phyloP scores from a whole-genome alignment of 2,888 invertebrate species.

The Minunthozetes semirufus region DNA sequence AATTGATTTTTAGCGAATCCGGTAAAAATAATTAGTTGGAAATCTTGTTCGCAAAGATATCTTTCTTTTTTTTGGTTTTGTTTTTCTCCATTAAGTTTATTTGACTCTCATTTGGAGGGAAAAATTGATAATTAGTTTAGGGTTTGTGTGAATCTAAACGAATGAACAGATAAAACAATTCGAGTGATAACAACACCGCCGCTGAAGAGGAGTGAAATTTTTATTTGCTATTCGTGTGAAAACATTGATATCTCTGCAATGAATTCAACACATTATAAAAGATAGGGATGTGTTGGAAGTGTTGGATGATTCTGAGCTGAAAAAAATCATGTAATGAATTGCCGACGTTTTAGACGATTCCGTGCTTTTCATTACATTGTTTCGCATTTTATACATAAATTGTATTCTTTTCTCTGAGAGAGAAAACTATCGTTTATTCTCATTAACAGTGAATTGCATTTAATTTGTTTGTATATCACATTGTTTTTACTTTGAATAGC shows the following conservation, averaged over 20 bases:
- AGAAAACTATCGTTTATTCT: slow-evolving; percentile 8
- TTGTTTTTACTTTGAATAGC: neutral
- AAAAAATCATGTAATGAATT: neutral
- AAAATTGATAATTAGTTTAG: slow-evolving; percentile 3
- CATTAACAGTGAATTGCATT: slow-evolving; percentile 14
- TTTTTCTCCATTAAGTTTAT: neutral
- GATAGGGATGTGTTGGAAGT: neutral
- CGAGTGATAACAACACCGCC: neutral
- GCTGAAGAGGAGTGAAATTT: neutral
- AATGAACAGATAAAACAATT: neutral
- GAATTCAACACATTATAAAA: neutral
- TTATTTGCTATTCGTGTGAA: neutral
- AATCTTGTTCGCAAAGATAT: neutral
- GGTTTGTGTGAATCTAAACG: neutral
- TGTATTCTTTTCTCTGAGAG: no score
- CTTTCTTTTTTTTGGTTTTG: neutral
- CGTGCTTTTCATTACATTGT: neutral
- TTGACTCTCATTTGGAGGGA: neutral
- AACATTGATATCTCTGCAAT: neutral
- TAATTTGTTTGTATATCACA: slow-evolving; percentile 17
- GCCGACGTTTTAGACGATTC: no score
- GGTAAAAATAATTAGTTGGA: neutral
- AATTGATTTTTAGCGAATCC: neutral
- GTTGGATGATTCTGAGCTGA: neutral
- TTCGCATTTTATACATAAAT: neutral